Evolutionary conservation across 2,888 invertebrate genomes (phyloP), one percentile per base, ranked within the genome.

Genomic region (Tridacna crocea): DNA sequence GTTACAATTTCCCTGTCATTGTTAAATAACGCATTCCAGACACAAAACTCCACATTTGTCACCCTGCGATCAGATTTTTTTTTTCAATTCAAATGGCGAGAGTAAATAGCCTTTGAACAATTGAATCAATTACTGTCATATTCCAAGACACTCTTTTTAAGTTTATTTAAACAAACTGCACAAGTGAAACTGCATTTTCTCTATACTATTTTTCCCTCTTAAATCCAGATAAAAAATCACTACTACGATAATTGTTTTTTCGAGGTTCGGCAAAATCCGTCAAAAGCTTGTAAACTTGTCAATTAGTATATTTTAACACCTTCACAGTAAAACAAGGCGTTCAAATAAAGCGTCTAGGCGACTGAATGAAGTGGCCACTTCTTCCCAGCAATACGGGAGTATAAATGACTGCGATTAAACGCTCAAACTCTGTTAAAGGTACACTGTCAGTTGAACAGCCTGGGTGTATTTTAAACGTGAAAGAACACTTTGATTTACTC

Each of bases 1-100:
- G 72, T 77, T 51, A 68, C 19, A 36, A 74, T 72, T 46, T 74
- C 66, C 46, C 72, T 65, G 63, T 77, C 70, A 81, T 81, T 81
- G 81, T 81, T 70, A 74, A 73, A 75, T 55, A 46, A 61, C 27
- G 61, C 36, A 58, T 58, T 27, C 68, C 36, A 19, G 27, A 26
- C 15, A 12, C 10, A 36, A 36, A 36, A 36, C 36, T 36, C 36
- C 36, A 36, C 36, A 8, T 36, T 36, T 36, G 36, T 36, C 36
- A 36, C 36, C 36, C 36, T 36, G 36, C 36, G 36, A 36, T 36
- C 8, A 4, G 36, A 36, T 36, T 36, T 36, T 36, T 36, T 36
- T 36, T 36, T 36, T 36, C 36, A 36, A 36, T 36, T 36, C 36
- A 36, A 36, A 36, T 36, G 8, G 36, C 36, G 55, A 55, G 55